These are phyloP conservation scores for Diplodus sargus DNA, from an alignment of 2,797 vertebrate genomes.

Conservation along the genomic window DNA sequence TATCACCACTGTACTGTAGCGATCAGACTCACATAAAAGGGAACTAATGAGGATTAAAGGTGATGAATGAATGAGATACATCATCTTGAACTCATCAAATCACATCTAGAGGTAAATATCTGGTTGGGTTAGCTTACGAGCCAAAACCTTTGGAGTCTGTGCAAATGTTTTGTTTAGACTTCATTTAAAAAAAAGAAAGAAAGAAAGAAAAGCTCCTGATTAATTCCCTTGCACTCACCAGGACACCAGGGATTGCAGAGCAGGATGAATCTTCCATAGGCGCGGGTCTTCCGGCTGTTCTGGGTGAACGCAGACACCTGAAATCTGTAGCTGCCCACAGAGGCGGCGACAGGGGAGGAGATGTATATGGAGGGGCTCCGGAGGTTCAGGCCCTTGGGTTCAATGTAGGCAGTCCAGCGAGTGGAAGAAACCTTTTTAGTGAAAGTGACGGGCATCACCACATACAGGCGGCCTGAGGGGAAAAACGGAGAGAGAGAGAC, in stretches of 20 bases:
- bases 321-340: conserved; percentile 79
- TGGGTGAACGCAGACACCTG: conserved; percentile 54
- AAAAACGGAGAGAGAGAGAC: neutral
- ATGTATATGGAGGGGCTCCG: conserved; percentile 69
- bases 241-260: conserved; percentile 86
- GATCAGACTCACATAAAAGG: neutral
- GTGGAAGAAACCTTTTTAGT: conserved; percentile 17
- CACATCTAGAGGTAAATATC: neutral
- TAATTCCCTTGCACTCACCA: conserved; percentile 64
- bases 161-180: neutral
- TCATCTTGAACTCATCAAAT: neutral
- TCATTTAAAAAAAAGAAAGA: too few species aligned
- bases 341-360: conserved; percentile 67
- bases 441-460: conserved; percentile 68
- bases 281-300: neutral
- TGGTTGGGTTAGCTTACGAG: neutral
- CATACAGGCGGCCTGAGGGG: conserved; percentile 68
- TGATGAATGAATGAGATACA: neutral
- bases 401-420: conserved; percentile 75
- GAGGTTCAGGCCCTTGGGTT: conserved; percentile 26
- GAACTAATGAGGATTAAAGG: neutral
- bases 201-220: neutral
- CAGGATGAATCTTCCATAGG: conserved; percentile 68
- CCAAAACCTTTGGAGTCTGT: neutral
- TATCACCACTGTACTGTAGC: neutral